Evolutionary conservation across 2,888 invertebrate species (phyloP), one percentile per base, ranked within the genome.

Genomic region (Acanthosepion esculentum): DNA sequence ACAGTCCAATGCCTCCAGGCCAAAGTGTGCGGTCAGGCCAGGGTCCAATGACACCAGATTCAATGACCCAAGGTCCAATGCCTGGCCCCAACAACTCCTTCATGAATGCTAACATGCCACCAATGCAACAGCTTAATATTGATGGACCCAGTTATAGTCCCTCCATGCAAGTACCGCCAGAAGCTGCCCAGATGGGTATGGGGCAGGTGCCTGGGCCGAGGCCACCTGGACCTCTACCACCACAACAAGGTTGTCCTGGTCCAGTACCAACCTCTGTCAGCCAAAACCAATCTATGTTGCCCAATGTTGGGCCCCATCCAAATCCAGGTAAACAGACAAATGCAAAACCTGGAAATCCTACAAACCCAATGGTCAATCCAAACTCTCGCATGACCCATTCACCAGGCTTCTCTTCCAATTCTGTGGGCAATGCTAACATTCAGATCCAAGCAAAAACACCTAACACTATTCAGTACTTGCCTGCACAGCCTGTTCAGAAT

Each of bases 401-500:
- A 26, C 96, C 96, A 7, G 95, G 95, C 91, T 96, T 96, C 95
- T 95, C 96, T 48, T 95, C 96, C 33, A 96, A 96, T 95, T 96
- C 97, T 94, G 96, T 98, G 97, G 98, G 98, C 96, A 98, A 98
- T 96, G 98, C 98, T 93, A 99, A 99, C 97, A 97, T 98, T 94
- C 99, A 99, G 98, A 99, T 99, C 53, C 99, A 99, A 98, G 98
- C 99, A 23, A 99, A 99, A 97, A 99, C 99, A 26, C 99, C 99
- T 0, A 99, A 99, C 97, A 99, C 99, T 91, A 99, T 99, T 97
- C 99, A 99, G 98, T 99, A 99, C 98, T 98, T 99, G 97, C 99
- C 99, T 48, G 99, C 99, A 94, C 98, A 99, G 97, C 99, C 99
- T n/a, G 99, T 99, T 97, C 98, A 97, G 94, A 97, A 97, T 94